A percentile compares a stretch with the other conserved stretches of the same genome.
phyloP scores from a whole-genome alignment of 2,888 invertebrate genomes.

The Ormyrus labotus region DNA sequence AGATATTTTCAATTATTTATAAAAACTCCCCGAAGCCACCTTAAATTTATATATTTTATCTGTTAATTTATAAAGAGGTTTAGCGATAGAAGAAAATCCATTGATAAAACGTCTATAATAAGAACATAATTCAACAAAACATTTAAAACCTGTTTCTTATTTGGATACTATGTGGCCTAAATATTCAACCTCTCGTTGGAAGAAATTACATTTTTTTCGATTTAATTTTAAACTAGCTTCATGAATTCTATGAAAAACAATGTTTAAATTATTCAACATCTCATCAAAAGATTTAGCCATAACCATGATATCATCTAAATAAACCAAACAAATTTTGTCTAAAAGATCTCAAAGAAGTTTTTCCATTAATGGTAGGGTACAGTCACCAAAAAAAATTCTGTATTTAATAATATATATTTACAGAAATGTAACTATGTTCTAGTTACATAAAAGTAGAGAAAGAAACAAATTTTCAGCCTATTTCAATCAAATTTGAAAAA shows the following conservation, averaged over 20 bases:
- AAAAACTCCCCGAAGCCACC: too few relatives aligned
- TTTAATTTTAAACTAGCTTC: background rate
- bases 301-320: constrained; percentile 14
- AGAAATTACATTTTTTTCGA: background rate
- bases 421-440: too few relatives aligned
- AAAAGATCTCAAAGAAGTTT: background rate
- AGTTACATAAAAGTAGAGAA: too few relatives aligned
- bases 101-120: background rate
- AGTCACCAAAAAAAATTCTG: too few relatives aligned
- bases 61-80: background rate
- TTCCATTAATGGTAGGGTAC: too few relatives aligned
- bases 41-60: background rate
- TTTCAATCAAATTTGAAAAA: too few relatives aligned
- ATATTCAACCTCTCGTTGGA: background rate
- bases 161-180: background rate
- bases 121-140: background rate
- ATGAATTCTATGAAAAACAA: background rate
- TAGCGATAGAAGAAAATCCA: background rate
- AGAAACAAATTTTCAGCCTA: too few relatives aligned
- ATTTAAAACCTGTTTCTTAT: background rate
- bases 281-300: constrained; percentile 10
- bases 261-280: background rate
- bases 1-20: too few relatives aligned
- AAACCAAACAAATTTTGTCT: background rate
- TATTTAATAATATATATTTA: too few relatives aligned